Evolutionary conservation across 2,113 vertebrate genomes (phyloP), one percentile per base, ranked within the genome.

Genomic region (Neogale vison): DNA sequence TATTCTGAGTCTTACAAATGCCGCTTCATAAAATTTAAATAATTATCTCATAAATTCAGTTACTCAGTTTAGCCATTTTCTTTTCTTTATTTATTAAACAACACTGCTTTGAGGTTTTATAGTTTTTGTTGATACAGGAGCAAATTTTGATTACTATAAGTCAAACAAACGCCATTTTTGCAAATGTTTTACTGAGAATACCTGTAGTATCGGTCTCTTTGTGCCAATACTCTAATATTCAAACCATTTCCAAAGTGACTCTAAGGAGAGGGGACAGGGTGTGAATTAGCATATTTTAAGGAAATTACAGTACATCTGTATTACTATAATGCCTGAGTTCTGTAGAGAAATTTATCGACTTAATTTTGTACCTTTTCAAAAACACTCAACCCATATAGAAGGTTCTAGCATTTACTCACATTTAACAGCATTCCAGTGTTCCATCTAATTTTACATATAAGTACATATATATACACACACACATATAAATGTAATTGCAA

Each of bases 241-340:
- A 12, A 45, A 92, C 23, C 9, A 39, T 67, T 85, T 71, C 26
- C 14, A 50, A 13, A 39, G 12, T 57, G 42, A 82, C 9, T n/a
- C 3, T n/a, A 21, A n/a, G 9, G 29, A 39, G 6, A 4, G 7
- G 4, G 6, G 0, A n/a, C 0, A 14, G 2, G 3, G 17, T 39
- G 5, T 23, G 26, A 20, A 57, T 29, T 15, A 36, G 1, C 63
- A 6, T 39, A 34, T 50, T 84, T 88, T 80, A 59, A 74, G 18
- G 36, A 82, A 42, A 61, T 69, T 39, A 88, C 18, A 85, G 45
- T 11, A 84, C 4, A 39, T 69, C 11, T 39, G 11, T 79, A 93
- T 47, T 45, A 21, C 4, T 52, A 3, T 36, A 65, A 47, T 84
- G 21, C 80, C 34, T 80, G 14, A 61, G 11, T 69, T 61, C 17